These are phyloP conservation scores for Poeciliopsis paucimaculata DNA, from an alignment of 2,797 vertebrate species.

Conservation along the genomic window DNA sequence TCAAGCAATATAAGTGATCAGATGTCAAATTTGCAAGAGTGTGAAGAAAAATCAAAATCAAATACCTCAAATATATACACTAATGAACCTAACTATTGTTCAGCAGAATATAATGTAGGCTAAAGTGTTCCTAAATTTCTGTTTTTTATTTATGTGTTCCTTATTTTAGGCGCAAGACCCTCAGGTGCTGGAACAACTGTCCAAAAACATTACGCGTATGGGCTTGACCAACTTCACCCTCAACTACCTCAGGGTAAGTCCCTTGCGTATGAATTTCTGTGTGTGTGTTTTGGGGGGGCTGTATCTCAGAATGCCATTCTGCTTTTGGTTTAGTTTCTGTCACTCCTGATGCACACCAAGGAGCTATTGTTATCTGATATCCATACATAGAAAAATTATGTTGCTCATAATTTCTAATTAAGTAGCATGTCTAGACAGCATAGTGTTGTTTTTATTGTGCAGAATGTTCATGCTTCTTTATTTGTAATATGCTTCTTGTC, in stretches of 20 bases:
- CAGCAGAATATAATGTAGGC: neutral
- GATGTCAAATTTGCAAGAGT: conserved; percentile 37
- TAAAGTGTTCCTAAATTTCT: neutral
- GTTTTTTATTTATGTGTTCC: conserved; percentile 32
- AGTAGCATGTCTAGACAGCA: conserved; percentile 25
- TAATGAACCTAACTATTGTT: conserved; percentile 58
- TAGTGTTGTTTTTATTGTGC: conserved; percentile 14
- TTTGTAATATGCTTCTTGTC: neutral
- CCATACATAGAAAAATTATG: conserved; percentile 25
- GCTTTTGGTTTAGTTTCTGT: conserved; percentile 40
- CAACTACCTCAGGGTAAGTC: conserved; percentile 99
- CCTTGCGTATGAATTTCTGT: conserved; percentile 10
- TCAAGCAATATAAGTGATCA: conserved; percentile 48
- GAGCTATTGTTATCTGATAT: conserved; percentile 36
- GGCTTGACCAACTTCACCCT: conserved; percentile 99
- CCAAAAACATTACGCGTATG: conserved; percentile 99
- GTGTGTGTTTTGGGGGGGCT: conserved; percentile 14
- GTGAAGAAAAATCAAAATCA: conserved; percentile 43
- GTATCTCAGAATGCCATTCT: conserved; percentile 44
- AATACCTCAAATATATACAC: conserved; percentile 21
- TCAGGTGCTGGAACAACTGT: conserved; percentile 99
- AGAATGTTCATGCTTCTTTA: conserved; percentile 18
- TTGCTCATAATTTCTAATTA: conserved; percentile 28
- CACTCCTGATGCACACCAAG: conserved; percentile 22
- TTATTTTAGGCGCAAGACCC: conserved; percentile 95